Evolutionary conservation across 92 coral and sea anemone genomes (phyloP), one percentile per base, ranked within the genome.

Genomic region (Epizoanthus illoricatus): DNA sequence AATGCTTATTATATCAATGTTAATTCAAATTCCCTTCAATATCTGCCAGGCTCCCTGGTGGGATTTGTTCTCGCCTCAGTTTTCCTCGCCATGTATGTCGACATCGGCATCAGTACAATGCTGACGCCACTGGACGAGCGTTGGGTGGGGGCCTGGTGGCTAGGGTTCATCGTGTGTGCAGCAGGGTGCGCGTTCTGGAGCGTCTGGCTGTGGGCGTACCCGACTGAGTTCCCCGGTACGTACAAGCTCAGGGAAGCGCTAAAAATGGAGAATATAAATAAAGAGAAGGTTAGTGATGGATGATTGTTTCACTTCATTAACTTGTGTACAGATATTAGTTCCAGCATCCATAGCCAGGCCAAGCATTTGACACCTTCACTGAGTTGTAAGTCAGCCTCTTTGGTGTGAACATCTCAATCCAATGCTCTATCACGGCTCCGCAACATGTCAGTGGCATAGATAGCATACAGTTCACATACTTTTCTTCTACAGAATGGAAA

Each of bases 121-220:
- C 86, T 94, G 71, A 92, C 92, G 28, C 90, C 88, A 12, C 24
- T 75, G 47, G 92, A 91, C 80, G 85, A 84, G 69, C 80, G 81
- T 16, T 94, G 98, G 98, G 89, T 92, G 73, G 98, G 98, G 39
- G 92, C 92, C 92, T 94, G 98, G 98, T 94, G 98, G 98, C 91
- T 94, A 81, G 98, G 97, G 3, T 94, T 80, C 62, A 63, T 81
- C 66, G 79, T 92, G 33, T 84, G 69, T 68, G 84, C 84, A 5
- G 89, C 73, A 7, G 60, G 87, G 18, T 84, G 90, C 20, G 80
- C 76, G 20, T 78, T 94, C 47, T 88, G 90, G 87, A 85, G 94
- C 24, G 59, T 86, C 23, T 90, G 97, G 93, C 78, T 94, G 57
- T 59, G 83, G 40, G 97, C 90, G 3, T 94, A 85, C 52, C 98